Evolutionary conservation across 2,113 vertebrate genomes (phyloP).

Genomic region (Nycticryphes semicollaris): DNA sequence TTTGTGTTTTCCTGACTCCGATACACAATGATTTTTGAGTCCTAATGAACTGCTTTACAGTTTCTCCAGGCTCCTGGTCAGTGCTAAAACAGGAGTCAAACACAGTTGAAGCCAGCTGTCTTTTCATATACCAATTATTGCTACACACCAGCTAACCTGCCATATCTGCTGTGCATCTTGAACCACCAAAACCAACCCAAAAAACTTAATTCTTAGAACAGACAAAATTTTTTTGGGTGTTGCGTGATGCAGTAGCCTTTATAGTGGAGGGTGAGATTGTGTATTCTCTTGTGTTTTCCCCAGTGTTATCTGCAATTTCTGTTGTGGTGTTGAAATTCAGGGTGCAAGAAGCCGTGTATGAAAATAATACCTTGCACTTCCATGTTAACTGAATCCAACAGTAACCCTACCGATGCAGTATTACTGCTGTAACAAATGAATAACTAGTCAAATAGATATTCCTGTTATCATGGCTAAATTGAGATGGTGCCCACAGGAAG

Average conservation of each 20-base stretch:
- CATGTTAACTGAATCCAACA: not conserved
- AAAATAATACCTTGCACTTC: not conserved
- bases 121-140: not conserved
- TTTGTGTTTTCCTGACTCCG: conserved; percentile 24
- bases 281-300: not conserved
- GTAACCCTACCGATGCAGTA: not conserved
- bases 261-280: not conserved
- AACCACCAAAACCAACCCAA: not conserved
- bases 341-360: not conserved
- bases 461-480: not conserved
- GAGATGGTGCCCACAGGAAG: not conserved
- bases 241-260: not conserved
- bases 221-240: not conserved
- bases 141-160: not conserved
- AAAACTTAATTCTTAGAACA: not conserved
- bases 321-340: not conserved
- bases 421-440: not conserved
- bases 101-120: not conserved
- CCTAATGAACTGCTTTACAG: not conserved
- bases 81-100: not conserved
- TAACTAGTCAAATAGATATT: not conserved
- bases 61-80: not conserved
- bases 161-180: not conserved
- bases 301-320: not conserved
- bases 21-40: not conserved